These are phyloP conservation scores for Pyrocephalus nanus DNA, from an alignment of 2,797 vertebrate species.

Conservation along the genomic window DNA sequence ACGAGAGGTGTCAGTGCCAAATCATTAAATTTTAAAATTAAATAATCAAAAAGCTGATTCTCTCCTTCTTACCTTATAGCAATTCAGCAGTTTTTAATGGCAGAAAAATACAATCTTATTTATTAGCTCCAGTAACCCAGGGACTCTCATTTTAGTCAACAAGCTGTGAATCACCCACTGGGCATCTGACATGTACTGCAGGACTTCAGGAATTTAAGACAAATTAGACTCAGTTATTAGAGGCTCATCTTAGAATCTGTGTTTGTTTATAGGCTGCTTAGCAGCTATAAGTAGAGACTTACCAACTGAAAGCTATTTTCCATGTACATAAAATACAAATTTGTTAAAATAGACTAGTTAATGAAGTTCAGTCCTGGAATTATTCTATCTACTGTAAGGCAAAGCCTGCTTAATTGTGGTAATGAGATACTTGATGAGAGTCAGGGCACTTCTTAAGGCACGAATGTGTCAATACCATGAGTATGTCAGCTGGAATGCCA, in stretches of 20 bases:
- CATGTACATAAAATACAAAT: neutral
- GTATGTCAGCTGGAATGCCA: neutral
- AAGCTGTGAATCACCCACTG: conserved; percentile 58
- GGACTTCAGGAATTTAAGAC: conserved; percentile 51
- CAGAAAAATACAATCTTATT: conserved; percentile 51
- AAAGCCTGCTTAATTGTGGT: conserved; percentile 52
- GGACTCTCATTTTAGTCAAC: conserved; percentile 59
- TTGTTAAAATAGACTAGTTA: conserved; percentile 26
- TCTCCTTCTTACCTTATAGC: neutral
- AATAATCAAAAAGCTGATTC: conserved; percentile 27
- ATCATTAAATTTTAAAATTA: neutral
- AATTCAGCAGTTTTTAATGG: conserved; percentile 27
- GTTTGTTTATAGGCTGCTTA: conserved; percentile 53
- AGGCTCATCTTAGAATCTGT: conserved; percentile 13
- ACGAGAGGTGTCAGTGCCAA: neutral
- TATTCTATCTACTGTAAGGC: conserved; percentile 21
- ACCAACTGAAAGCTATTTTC: conserved; percentile 41
- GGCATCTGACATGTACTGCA: conserved; percentile 42
- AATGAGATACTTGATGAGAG: conserved; percentile 46
- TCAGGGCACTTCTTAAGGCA: neutral
- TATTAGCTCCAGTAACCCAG: conserved; percentile 56
- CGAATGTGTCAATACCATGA: neutral
- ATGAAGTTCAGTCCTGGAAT: conserved; percentile 56
- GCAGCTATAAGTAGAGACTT: conserved; percentile 5
- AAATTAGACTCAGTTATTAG: conserved; percentile 57